Evolutionary conservation across 2,797 vertebrate species (phyloP).

Genomic region (Hippoglossus hippoglossus): DNA sequence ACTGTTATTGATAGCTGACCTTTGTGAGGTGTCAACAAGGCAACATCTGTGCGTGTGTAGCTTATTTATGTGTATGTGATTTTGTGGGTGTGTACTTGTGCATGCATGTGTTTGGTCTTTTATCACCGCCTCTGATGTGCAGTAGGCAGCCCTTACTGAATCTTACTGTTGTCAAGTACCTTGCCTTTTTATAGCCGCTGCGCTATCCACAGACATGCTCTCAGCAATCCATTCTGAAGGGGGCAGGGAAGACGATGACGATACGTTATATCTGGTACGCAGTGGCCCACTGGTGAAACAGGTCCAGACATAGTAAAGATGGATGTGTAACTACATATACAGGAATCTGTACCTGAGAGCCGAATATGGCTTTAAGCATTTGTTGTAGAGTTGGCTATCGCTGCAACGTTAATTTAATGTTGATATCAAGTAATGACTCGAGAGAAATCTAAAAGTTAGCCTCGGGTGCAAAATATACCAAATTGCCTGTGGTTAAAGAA

Average conservation of each 20-base stretch:
- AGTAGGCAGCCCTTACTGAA: slow-evolving; percentile 47
- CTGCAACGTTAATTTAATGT: too few relatives aligned
- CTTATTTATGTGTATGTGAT: slow-evolving; percentile 14
- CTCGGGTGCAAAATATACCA: neutral
- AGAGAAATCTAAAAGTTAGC: neutral
- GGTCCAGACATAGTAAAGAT: neutral
- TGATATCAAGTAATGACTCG: neutral
- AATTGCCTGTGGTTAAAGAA: too few relatives aligned
- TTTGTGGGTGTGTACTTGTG: slow-evolving; percentile 18
- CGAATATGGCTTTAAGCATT: slow-evolving; percentile 12
- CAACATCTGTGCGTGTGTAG: slow-evolving; percentile 52
- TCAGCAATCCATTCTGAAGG: slow-evolving; percentile 40
- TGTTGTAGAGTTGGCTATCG: too few relatives aligned
- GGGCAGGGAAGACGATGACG: slow-evolving; percentile 46
- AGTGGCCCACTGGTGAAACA: neutral
- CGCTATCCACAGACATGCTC: slow-evolving; percentile 54
- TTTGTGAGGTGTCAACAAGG: slow-evolving; percentile 73
- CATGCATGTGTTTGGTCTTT: slow-evolving; percentile 62
- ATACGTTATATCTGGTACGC: slow-evolving; percentile 63
- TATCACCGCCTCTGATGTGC: slow-evolving; percentile 60
- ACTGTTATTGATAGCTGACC: slow-evolving; percentile 79
- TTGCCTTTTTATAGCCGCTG: slow-evolving; percentile 66
- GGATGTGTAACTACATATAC: slow-evolving; percentile 3
- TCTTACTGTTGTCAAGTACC: slow-evolving; percentile 65
- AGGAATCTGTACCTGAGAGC: slow-evolving; percentile 36